These are phyloP conservation scores for Symphodus melops DNA, from an alignment of 2,113 vertebrate species.

Conservation along the genomic window DNA sequence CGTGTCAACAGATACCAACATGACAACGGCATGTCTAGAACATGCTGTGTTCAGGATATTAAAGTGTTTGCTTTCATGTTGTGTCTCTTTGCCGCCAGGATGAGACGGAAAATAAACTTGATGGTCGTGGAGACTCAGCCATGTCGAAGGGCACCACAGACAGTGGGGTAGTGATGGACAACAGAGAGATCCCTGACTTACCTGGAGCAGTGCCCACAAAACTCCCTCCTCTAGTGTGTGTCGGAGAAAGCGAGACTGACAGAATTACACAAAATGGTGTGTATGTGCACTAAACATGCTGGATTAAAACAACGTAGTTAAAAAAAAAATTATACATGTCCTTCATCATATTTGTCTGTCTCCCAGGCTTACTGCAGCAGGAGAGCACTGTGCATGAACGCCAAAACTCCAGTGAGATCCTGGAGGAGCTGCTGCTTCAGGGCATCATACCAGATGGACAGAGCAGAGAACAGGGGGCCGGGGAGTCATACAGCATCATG, in stretches of 20 bases:
- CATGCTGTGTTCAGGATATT: not conserved
- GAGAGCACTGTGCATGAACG: slow-evolving; percentile 56
- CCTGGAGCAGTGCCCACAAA: slow-evolving; percentile 60
- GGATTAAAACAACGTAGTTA: not conserved
- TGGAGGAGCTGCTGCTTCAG: slow-evolving; percentile 87
- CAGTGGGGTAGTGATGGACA: slow-evolving; percentile 81
- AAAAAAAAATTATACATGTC: not conserved
- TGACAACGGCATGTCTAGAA: slow-evolving; percentile 10
- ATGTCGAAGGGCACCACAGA: slow-evolving; percentile 81
- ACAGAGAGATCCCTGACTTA: slow-evolving; percentile 37
- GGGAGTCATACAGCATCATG: slow-evolving; percentile 81
- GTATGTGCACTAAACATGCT: not conserved
- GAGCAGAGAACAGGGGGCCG: slow-evolving; percentile 56
- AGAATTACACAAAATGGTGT: slow-evolving; percentile 4
- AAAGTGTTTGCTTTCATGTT: not conserved
- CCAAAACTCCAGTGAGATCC: slow-evolving; percentile 84
- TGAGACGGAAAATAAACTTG: slow-evolving; percentile 52
- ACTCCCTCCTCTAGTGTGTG: slow-evolving; percentile 54
- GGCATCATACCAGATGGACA: slow-evolving; percentile 85
- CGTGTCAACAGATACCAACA: slow-evolving; percentile 27
- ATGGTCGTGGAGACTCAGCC: slow-evolving; percentile 78
- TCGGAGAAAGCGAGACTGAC: slow-evolving; percentile 9
- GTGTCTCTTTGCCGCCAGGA: slow-evolving; percentile 38
- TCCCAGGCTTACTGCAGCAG: slow-evolving; percentile 59
- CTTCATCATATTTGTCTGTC: slow-evolving; percentile 7